Evolutionary conservation across 2,888 invertebrate species (phyloP).

Genomic region (Scaptomyza caliginosa): DNA sequence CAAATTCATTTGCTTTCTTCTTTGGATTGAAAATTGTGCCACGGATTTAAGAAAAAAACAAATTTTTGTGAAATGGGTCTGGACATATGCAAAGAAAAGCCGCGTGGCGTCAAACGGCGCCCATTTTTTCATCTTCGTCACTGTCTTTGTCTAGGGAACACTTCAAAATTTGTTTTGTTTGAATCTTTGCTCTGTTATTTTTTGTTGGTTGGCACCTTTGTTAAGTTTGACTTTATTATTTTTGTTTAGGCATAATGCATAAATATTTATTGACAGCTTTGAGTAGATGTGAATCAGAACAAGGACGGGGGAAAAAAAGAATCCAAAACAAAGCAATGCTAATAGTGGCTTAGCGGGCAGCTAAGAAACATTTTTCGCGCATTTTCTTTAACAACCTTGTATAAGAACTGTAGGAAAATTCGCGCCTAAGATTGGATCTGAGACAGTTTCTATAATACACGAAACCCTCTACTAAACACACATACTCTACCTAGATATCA

Average conservation of each 20-base stretch:
- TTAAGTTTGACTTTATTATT: conserved; percentile 69
- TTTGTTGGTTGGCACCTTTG: conserved; percentile 41
- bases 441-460: not conserved
- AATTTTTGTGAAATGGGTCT: conserved; percentile 20
- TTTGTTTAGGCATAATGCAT: conserved; percentile 59
- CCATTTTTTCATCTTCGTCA: too few relatives aligned
- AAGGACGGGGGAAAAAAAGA: conserved; percentile 12
- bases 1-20: conserved; percentile 69
- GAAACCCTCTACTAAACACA: not conserved
- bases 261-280: conserved; percentile 75
- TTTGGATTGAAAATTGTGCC: conserved; percentile 12
- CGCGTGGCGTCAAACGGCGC: conserved; percentile 52
- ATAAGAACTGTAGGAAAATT: not conserved
- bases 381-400: conserved; percentile 17
- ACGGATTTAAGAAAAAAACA: conserved; percentile 7
- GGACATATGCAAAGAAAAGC: conserved; percentile 39
- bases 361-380: conserved; percentile 37
- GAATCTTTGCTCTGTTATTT: conserved; percentile 1
- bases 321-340: conserved; percentile 2
- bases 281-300: not conserved
- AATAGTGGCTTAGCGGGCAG: not conserved
- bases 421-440: conserved; percentile 3
- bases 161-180: conserved; percentile 49
- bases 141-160: conserved; percentile 9
- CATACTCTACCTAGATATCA: not conserved